Conservation (phyloP, 2,113 vertebrate genomes). For the Caretta caretta region DNA sequence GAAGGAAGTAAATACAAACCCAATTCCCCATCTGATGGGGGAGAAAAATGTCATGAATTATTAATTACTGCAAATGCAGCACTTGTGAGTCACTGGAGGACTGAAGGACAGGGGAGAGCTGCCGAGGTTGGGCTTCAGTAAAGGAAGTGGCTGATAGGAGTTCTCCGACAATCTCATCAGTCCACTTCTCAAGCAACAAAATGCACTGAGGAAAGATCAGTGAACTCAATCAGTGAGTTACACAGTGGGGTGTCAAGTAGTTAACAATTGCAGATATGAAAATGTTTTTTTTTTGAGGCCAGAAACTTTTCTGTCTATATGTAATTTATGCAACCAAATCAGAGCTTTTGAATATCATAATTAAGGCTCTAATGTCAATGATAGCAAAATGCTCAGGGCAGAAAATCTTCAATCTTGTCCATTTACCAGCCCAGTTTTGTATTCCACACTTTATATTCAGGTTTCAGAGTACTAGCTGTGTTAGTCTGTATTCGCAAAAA, state of each 20-base stretch:
- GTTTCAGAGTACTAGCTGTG: no score
- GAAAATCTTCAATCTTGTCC: not conserved
- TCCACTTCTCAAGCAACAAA: not conserved
- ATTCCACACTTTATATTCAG: not conserved
- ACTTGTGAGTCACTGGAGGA: not conserved
- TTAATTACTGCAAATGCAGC: not conserved
- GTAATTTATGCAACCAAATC: not conserved
- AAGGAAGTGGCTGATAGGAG: not conserved
- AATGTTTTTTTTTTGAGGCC: not conserved
- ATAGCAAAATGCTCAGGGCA: not conserved
- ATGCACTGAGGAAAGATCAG: not conserved
- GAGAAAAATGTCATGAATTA: constrained; percentile 1
- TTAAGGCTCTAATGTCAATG: not conserved
- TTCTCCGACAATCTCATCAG: not conserved
- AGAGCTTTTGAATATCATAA: not conserved
- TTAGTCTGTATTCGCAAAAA: no score
- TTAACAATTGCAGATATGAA: not conserved
- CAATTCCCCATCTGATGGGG: not conserved
- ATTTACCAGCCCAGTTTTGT: not conserved
- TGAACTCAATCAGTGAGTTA: not conserved
- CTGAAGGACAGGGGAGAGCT: not conserved
- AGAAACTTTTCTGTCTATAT: not conserved
- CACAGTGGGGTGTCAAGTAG: not conserved
- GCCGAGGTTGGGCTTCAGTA: not conserved
- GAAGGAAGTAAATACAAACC: not conserved